These are phyloP conservation scores for Chironomus tepperi DNA, from an alignment of 1,140 invertebrate genomes.

Conservation along the genomic window DNA sequence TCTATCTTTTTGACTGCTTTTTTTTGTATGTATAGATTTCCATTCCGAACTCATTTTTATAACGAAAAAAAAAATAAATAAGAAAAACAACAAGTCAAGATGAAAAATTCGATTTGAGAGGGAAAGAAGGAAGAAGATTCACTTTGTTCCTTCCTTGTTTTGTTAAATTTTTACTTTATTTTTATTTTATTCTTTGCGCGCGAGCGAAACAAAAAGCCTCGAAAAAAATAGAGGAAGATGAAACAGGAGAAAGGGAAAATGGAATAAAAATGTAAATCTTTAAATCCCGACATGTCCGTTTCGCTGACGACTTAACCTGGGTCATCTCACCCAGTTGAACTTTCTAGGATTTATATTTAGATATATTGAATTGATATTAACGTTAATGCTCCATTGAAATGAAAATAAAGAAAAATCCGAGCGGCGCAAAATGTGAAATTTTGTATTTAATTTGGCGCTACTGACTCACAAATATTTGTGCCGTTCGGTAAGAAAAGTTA, in stretches of 20 bases:
- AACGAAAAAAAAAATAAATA: not conserved
- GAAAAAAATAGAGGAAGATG: too few species aligned
- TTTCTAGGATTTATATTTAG: not conserved
- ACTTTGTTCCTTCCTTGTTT: slow-evolving; percentile 6
- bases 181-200: slow-evolving; percentile 4
- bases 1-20: not conserved
- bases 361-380: slow-evolving; percentile 12
- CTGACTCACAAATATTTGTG: too few species aligned
- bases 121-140: not conserved
- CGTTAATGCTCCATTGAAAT: not conserved
- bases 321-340: not conserved
- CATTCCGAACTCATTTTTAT: not conserved
- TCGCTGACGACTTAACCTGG: slow-evolving; percentile 5
- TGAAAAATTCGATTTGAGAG: not conserved
- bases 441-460: too few species aligned
- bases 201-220: not conserved
- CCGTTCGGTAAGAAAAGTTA: too few species aligned
- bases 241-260: not conserved
- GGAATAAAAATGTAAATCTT: slow-evolving; percentile 22
- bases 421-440: too few species aligned
- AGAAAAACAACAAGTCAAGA: not conserved
- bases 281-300: slow-evolving; percentile 10
- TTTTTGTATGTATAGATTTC: not conserved
- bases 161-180: slow-evolving; percentile 7
- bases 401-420: not conserved